These are phyloP conservation scores for Ctenodactylus gundi DNA, from an alignment of 2,113 vertebrate species.

Conservation along the genomic window DNA sequence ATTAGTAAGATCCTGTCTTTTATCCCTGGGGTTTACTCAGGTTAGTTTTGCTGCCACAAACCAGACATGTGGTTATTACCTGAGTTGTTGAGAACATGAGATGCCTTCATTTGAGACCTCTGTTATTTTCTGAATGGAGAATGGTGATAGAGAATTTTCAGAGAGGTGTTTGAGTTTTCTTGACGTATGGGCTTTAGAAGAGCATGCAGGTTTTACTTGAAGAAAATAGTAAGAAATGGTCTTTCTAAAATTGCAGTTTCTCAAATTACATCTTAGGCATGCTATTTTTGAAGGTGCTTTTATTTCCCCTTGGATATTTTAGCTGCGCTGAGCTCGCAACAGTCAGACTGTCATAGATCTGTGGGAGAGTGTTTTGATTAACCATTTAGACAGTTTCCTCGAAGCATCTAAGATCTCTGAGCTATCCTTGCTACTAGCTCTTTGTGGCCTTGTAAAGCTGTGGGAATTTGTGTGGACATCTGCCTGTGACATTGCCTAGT, in stretches of 20 bases:
- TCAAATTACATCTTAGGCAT: conserved; percentile 8
- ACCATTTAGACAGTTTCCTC: neutral
- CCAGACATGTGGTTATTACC: neutral
- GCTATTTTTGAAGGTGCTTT: conserved; percentile 21
- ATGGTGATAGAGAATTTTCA: neutral
- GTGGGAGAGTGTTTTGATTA: neutral
- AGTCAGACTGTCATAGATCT: neutral
- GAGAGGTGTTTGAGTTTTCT: neutral
- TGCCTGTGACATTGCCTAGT: neutral
- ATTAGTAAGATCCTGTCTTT: neutral
- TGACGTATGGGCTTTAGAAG: neutral
- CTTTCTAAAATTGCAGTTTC: conserved; percentile 23
- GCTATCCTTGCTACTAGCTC: neutral
- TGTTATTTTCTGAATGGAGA: neutral
- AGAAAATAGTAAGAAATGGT: conserved; percentile 13
- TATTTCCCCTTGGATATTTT: conserved; percentile 4
- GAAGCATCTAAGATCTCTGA: neutral
- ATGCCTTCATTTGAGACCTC: neutral
- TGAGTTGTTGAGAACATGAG: neutral
- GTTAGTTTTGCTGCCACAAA: neutral
- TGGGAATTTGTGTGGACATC: neutral
- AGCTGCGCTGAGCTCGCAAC: neutral
- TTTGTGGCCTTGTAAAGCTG: neutral
- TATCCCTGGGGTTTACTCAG: neutral
- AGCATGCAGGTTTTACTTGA: neutral